Evolutionary conservation across 2,113 vertebrate genomes (phyloP), one percentile per base, ranked within the genome.

Genomic region (Elephas maximus): DNA sequence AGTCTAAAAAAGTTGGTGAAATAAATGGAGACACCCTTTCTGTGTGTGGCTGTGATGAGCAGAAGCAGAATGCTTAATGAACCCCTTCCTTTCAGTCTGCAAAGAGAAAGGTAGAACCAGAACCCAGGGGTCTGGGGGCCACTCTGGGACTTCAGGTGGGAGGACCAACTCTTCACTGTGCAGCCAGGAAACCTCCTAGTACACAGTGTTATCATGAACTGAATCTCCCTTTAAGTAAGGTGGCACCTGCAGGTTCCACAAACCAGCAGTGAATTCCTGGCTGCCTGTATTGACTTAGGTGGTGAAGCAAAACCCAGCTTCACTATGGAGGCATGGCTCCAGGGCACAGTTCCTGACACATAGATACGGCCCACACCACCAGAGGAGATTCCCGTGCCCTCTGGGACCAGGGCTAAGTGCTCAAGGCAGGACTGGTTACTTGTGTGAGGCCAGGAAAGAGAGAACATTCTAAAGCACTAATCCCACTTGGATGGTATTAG

Each of bases 261-360:
- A 2, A 41, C 62, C 10, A 23, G 23, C 37, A 20, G 24, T 8
- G 14, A 23, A 28, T 8, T n/a, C 37, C 0, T 4, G 12, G 26
- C 41, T 17, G 3, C 93, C 10, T 60, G 57, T 28, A 57, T 7
- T 28, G 45, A 21, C 18, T 63, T 45, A 3, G 17, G 14, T 30
- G 33, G 28, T 4, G 45, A 88, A 48, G 83, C 37, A 23, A 81
- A 81, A 63, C 33, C 28, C 5, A 62, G 33, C 37, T 17, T 21
- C 14, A 0, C 14, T 15, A 33, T 0, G 11, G 5, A 65, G 28
- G 3, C 17, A 1, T 2, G 12, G 12, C 79, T 41, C 67, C 2
- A 28, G 30, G 44, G 44, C 88, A 8, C 33, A n/a, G 44, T 14
- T 37, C 11, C 71, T 12, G 2, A 45, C 8, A 8, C 67, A 33